These are phyloP conservation scores for Spodoptera littoralis DNA, from an alignment of 2,888 invertebrate genomes.

Conservation along the genomic window DNA sequence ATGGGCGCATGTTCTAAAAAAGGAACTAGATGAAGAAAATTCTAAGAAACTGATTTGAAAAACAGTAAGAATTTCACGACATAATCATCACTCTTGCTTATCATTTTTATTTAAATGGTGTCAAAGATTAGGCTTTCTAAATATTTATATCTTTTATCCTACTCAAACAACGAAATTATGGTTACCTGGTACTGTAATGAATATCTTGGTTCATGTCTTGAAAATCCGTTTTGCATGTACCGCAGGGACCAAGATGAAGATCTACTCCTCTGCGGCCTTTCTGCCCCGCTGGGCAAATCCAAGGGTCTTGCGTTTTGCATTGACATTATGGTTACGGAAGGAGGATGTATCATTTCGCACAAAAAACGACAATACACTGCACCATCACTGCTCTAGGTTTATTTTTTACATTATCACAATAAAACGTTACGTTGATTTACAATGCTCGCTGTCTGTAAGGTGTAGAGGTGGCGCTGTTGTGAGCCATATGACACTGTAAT, in stretches of 20 bases:
- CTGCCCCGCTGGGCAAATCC: conserved; percentile 64
- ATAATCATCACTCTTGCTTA: conserved; percentile 11
- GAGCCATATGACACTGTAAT: conserved; percentile 83
- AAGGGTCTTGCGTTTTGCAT: conserved; percentile 73
- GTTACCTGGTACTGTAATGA: conserved; percentile 81
- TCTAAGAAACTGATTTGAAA: background rate
- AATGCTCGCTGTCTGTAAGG: conserved; percentile 54
- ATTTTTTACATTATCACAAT: conserved; percentile 61
- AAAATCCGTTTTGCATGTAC: conserved; percentile 69
- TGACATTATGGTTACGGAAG: conserved; percentile 67
- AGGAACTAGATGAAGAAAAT: background rate
- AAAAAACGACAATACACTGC: conserved; percentile 65
- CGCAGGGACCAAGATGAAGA: conserved; percentile 80
- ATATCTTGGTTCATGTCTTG: conserved; percentile 77
- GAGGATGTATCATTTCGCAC: conserved; percentile 78
- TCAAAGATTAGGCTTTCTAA: conserved; percentile 24
- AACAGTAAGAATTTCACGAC: background rate
- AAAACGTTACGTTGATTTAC: conserved; percentile 53
- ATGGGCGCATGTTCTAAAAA: no score
- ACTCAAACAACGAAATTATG: conserved; percentile 10
- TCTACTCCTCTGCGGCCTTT: conserved; percentile 72
- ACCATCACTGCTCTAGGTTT: conserved; percentile 71
- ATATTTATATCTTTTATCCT: conserved; percentile 15
- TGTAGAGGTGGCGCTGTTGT: conserved; percentile 68
- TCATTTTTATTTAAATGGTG: conserved; percentile 22